Conservation (phyloP, 2,888 invertebrate genomes). For the Melieria crassipennis region DNA sequence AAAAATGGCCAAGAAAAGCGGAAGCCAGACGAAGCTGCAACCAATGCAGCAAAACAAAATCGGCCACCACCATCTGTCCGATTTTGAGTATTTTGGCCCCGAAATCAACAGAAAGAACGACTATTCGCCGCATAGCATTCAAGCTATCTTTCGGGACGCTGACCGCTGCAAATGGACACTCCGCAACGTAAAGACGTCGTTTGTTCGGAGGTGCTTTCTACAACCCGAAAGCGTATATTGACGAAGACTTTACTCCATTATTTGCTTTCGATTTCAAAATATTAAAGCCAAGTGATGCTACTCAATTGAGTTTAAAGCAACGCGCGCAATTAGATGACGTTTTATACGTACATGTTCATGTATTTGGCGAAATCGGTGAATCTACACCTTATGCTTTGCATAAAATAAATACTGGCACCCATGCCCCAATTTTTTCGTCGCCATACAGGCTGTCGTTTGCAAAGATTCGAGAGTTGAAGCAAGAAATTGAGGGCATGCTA, state of each 20-base stretch:
- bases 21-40: no score
- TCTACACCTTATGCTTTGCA: slow-evolving; percentile 41
- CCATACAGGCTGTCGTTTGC: slow-evolving; percentile 38
- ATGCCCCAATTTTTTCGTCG: slow-evolving; percentile 53
- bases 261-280: slow-evolving; percentile 1
- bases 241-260: background rate
- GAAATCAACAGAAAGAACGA: no score
- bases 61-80: no score
- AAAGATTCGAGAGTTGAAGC: background rate
- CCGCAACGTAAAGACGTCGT: no score
- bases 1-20: no score
- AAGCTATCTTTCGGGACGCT: no score
- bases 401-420: slow-evolving; percentile 51
- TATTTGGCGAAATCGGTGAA: slow-evolving; percentile 19
- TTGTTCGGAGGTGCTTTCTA: background rate
- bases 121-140: no score
- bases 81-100: no score
- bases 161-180: no score
- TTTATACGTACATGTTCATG: slow-evolving; percentile 7
- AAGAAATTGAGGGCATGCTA: slow-evolving; percentile 45
- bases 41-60: no score
- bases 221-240: background rate
- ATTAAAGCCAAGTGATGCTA: slow-evolving; percentile 21
- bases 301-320: background rate
- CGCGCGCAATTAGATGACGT: slow-evolving; percentile 21